Evolutionary conservation across 2,888 invertebrate genomes (phyloP), one percentile per base, ranked within the genome.

Genomic region (Vanessa cardui): DNA sequence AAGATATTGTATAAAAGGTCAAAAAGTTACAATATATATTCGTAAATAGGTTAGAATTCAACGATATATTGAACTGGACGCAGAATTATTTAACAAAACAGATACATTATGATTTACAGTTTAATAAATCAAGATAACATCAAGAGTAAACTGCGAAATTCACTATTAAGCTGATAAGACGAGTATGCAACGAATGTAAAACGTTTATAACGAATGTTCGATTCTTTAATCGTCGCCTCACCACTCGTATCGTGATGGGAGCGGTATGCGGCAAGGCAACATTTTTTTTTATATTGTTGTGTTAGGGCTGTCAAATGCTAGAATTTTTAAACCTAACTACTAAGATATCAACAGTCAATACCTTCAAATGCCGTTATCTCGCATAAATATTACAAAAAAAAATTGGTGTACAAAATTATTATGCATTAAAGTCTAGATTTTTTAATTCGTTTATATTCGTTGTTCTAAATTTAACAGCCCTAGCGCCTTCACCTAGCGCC

Each of bases 201-300:
- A 52, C 18, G 50, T 21, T 16, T 58, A 62, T 56, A 46, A 46
- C 54, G 31, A 56, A 62, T 39, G 50, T 50, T 45, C 46, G 31
- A 49, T 49, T 58, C 54, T 21, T 58, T 63, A 60, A 56, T 56
- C 46, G 60, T 63, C 45, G 63, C 45, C 26, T 66, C 47, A 21
- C 45, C 52, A 15, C 26, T 56, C n/a, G 49, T 65, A 59, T 46
- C 66, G 49, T 20, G 26, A 65, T 62, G 63, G 60, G 69, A 69
- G 63, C 50, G 62, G 69, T 62, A 68, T 70, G 69, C 67, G 59
- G 66, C 65, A 69, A 60, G 45, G 52, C 62, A 50, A 64, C 63
- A 64, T 59, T 54, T 44, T 58, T 64, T 64, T 63, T 68, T 69
- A 50, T 67, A 59, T 47, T 39, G 52, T 16, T 16, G 1, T 15